Base-by-base conservation (phyloP, 2,797 vertebrate species). In the Gouania willdenowi region DNA sequence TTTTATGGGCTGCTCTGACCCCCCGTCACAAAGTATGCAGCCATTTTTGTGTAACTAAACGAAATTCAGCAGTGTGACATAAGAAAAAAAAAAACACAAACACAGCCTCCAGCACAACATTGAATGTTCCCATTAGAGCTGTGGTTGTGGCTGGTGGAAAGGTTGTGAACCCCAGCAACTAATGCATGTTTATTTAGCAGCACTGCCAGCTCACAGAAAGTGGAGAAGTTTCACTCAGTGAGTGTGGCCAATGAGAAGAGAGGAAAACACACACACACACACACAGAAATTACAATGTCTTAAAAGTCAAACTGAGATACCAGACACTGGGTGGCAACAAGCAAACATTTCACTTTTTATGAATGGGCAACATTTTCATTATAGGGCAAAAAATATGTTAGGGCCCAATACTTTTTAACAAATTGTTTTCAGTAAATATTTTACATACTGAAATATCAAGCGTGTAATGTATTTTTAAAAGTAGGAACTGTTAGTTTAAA, bases 151-250 rank as follows among this genome's bases (percentile, higher is more conserved):
- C 44, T 75, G 23, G 53, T 39, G 58, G 66, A 70, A 64, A 83
- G 81, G 82, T 83, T 65, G 68, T 68, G 77, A 85, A 79, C 78
- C 73, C 30, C 30, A 79, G 45, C 68, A 76, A 61, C 59, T 66
- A 83, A 82, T 81, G 76, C 71, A 84, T 84, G 77, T 82, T 85
- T 85, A 84, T 85, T 82, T 81, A 82, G 72, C 66, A 83, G 72
- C 31, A 56, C 53, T 63, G 56, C 62, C 66, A 66, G 59, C 58
- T 72, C 54, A 9, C 43, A 38, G 52, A 56, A 57, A 47, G 63
- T 55, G 59, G 66, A 42, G 72, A 64, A 71, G 41, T 77, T 74
- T 76, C 43, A 70, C 51, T 66, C 54, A 29, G 57, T 72, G 55
- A 58, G 29, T 37, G 50, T 39, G 46, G 37, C 65, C 48, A 57